Conservation (phyloP, 2,113 vertebrate species). For the Crotalus viridis region DNA sequence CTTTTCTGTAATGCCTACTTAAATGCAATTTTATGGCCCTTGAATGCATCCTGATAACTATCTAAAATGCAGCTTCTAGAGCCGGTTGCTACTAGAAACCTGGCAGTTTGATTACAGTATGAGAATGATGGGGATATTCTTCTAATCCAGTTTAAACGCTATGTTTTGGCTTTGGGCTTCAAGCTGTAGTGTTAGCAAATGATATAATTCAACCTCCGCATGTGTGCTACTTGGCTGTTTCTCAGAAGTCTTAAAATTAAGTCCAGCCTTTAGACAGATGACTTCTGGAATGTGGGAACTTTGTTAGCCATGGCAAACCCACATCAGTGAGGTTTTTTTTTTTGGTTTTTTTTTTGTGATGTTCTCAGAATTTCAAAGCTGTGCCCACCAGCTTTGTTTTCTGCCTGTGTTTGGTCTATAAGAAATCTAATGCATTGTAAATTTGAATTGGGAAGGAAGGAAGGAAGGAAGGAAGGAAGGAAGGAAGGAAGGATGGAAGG, state of each 20-base stretch:
- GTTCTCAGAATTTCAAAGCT: not conserved
- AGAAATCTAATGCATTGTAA: not conserved
- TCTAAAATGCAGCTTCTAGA: conserved; percentile 25
- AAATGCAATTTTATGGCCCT: conserved; percentile 33
- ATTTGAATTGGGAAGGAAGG: not conserved
- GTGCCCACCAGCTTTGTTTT: not conserved
- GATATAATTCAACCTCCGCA: not conserved
- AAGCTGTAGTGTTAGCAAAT: not conserved
- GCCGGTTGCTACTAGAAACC: conserved; percentile 36
- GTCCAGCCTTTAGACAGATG: not conserved
- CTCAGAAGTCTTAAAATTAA: not conserved
- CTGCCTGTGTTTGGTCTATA: not conserved
- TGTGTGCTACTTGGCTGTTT: not conserved
- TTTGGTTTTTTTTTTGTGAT: not conserved
- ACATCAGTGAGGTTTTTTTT: not conserved
- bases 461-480: not conserved
- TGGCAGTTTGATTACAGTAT: conserved; percentile 17
- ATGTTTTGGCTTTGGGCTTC: not conserved
- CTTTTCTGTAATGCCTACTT: conserved; percentile 2
- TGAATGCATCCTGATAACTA: conserved; percentile 37
- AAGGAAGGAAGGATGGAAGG: no score
- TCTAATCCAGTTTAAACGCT: conserved; percentile 27
- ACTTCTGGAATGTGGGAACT: not conserved
- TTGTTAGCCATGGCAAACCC: not conserved
- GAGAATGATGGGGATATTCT: not conserved